Base-by-base conservation (phyloP, 1,140 invertebrate genomes). In the Hylyphantes graminicola region DNA sequence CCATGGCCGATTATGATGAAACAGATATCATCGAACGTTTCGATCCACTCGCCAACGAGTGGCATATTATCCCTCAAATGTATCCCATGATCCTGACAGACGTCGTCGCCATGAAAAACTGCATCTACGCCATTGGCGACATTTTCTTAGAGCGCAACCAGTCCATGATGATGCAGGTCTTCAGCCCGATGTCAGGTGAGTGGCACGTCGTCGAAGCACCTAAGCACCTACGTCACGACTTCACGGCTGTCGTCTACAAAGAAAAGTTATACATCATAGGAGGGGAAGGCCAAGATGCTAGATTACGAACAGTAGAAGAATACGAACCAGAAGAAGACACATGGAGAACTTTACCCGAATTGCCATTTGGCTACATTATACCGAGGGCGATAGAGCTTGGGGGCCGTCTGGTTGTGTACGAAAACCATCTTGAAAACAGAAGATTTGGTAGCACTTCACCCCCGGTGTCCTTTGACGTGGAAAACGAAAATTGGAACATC, bases 111-210 rank as follows among this genome's bases (percentile, higher is more conserved):
- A 61, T 75, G 12, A 53, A 13, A 7, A 53, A 17, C 15, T 48
- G 9, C 10, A 75, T 75, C 12, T 75, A 75, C 19, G 73, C 73
- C 35, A 59, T 75, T 10, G 73, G 73, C 6, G 55, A 75, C n/a
- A 48, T 55, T 10, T n/a, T 2, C 15, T 48, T 50, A 7, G 21
- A 53, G 11, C 13, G 9, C n/a, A 13, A 15, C 19, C 57, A 55
- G 9, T n/a, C 73, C 3, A 75, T 75, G 73, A 48, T 61, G 55
- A 48, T 75, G 0, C 73, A 75, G 15, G 73, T 61, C 2, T 75
- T 61, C 19, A 17, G 51, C 63, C 12, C 73, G 7, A 7, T 7
- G 11, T 50, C 12, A 3, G 12, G 4, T 48, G 11, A 2, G 8
- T 75, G 73, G 73, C 35, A 10, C 2, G 15, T 35, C 12, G 50